Conservation (phyloP, 2,888 invertebrate genomes). For the Pachymerium ferrugineum region DNA sequence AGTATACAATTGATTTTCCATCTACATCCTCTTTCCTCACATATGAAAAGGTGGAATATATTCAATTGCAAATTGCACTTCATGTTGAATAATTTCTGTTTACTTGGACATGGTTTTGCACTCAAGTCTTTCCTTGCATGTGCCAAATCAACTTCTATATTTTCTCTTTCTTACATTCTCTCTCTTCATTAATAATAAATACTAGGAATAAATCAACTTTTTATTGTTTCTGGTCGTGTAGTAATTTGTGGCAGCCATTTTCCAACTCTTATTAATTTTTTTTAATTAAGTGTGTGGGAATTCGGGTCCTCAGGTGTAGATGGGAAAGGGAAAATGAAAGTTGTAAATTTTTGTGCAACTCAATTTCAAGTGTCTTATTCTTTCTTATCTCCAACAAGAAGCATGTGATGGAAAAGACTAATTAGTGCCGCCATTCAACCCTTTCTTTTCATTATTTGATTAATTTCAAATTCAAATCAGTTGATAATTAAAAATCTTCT, state of each 20-base stretch:
- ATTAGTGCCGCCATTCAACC: constrained; percentile 9
- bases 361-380: constrained; percentile 13
- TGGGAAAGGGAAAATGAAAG: neutral
- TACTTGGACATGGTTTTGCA: neutral
- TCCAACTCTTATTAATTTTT: constrained; percentile 1
- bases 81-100: neutral
- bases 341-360: constrained; percentile 3
- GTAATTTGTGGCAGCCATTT: neutral
- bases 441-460: neutral
- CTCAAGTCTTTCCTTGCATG: constrained; percentile 5
- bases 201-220: neutral
- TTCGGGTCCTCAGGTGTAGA: neutral
- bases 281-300: constrained; percentile 4
- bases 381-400: neutral
- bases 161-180: neutral
- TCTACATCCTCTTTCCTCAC: neutral
- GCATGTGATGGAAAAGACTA: constrained; percentile 1
- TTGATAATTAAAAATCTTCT: neutral
- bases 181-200: neutral
- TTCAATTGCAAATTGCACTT: neutral
- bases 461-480: constrained; percentile 13
- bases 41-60: neutral
- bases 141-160: too few species aligned
- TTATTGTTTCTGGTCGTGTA: neutral
- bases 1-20: constrained; percentile 2